A percentile compares a stretch with the other conserved stretches of the same genome.
phyloP scores from a whole-genome alignment of 2,113 vertebrate genomes.

The Phoxinus phoxinus region DNA sequence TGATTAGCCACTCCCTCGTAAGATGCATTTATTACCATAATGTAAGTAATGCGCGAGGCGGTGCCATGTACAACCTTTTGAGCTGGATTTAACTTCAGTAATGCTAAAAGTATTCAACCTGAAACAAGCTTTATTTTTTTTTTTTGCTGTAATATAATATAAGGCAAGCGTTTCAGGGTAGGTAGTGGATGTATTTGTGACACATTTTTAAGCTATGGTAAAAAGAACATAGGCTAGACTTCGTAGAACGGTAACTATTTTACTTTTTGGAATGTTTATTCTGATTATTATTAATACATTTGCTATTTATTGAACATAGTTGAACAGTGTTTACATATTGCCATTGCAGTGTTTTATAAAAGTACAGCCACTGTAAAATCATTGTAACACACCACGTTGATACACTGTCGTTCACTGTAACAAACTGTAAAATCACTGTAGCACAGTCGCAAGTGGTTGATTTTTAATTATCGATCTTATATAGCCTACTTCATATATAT shows the following conservation, averaged over 20 bases:
- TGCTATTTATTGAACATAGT: neutral
- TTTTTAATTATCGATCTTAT: neutral
- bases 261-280: neutral
- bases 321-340: neutral
- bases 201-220: neutral
- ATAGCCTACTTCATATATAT: neutral
- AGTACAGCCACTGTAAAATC: neutral
- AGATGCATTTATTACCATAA: slow-evolving; percentile 15
- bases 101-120: neutral
- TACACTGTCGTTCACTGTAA: neutral
- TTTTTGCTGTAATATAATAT: too few relatives aligned
- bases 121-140: neutral
- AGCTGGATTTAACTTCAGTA: neutral
- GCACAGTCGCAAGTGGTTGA: neutral
- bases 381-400: neutral
- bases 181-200: neutral
- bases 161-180: too few relatives aligned
- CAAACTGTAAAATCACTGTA: neutral
- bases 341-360: neutral
- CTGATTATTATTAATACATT: neutral
- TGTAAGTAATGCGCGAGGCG: neutral
- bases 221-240: neutral
- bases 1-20: slow-evolving; percentile 33
- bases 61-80: neutral
- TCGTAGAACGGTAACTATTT: neutral